Evolutionary conservation across 2,888 invertebrate genomes (phyloP), one percentile per base, ranked within the genome.

Genomic region (Troides aeacus): DNA sequence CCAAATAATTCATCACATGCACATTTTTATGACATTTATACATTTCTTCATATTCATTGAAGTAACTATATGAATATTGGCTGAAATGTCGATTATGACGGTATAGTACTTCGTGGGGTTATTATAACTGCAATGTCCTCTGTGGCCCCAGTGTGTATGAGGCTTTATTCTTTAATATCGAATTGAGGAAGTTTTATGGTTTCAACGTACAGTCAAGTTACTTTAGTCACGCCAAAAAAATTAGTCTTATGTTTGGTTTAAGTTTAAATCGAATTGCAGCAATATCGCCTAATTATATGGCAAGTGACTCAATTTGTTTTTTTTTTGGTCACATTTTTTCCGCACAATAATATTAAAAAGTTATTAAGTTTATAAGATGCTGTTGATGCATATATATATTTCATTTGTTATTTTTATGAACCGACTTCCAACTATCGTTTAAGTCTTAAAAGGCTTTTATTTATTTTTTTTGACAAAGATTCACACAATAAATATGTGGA

Each of bases 281-380:
- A 60, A 64, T 61, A 61, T 64, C 60, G 53, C 36, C 64, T 59
- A 50, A 39, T 64, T 39, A 60, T 56, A 39, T 46, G 15, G 53
- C 53, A 6, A 15, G 56, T 15, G 56, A 53, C 18, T 30, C 53
- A 53, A 18, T 53, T 61, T 24, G 72, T 82, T 79, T 81, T 80
- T 80, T 77, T 77, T 46, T 74, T 21, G 21, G 73, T 46, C 82
- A 84, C 85, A 87, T 85, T 81, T 81, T 84, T 77, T 77, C 76
- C 85, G 88, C 87, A 90, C 87, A 88, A 87, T 82, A 77, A 77
- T 84, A 85, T 82, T 79, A 68, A 83, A 30, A 80, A 83, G 87
- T 90, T 89, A 85, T 86, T 86, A 85, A 88, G 89, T 90, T 89
- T 91, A 90, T 90, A 85, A 84, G 84, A 86, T 87, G 86, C 85